phyloP scores from a whole-genome alignment of 1,140 invertebrate species.

The Bombus balteatus region DNA sequence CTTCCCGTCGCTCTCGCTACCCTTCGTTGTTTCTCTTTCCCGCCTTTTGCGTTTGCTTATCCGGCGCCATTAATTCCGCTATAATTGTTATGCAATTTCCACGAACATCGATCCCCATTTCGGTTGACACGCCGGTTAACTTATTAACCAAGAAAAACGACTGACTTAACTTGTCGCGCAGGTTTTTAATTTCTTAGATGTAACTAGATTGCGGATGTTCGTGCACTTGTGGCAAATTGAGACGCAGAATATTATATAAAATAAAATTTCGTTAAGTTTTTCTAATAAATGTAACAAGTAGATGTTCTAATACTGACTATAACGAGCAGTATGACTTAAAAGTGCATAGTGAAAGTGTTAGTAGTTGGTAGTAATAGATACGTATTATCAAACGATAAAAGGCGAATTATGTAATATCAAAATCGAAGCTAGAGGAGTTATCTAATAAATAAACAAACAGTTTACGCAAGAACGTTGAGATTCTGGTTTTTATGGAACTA shows the following conservation, averaged over 20 bases:
- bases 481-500: too few species aligned
- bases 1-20: neutral
- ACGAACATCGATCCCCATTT: neutral
- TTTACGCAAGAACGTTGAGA: neutral
- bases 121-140: neutral
- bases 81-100: conserved; percentile 26
- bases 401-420: neutral
- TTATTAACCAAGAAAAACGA: neutral
- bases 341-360: neutral
- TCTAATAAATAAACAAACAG: neutral
- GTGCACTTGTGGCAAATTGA: neutral
- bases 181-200: too few species aligned
- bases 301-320: too few species aligned
- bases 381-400: neutral
- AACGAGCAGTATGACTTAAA: too few species aligned
- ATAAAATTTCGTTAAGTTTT: too few species aligned
- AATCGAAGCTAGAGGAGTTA: neutral
- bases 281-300: too few species aligned
- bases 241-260: neutral
- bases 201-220: neutral
- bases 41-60: conserved; percentile 23
- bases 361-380: too few species aligned
- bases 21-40: neutral
- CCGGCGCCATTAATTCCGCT: neutral
- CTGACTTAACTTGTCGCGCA: too few species aligned